Base-by-base conservation (phyloP, 2,113 vertebrate species). In the Haemorhous mexicanus region DNA sequence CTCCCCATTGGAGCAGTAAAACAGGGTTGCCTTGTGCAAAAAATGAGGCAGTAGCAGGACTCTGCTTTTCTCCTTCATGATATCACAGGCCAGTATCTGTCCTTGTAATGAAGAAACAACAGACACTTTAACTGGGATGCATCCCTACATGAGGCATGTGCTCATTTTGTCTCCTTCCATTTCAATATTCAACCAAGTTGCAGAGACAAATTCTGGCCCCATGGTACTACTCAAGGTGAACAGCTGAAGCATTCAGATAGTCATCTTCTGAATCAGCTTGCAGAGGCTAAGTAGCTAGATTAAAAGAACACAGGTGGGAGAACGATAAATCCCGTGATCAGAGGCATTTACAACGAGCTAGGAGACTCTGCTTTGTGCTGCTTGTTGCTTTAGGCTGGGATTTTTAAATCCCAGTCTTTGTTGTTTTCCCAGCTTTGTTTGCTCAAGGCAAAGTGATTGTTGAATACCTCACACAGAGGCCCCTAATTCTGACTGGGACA, bases 401-500 rank as follows among this genome's bases (percentile, higher is more conserved):
- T 92, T 93, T 94, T 80, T 24, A 94, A 95, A 93, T 90, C 79
- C 68, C 90, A 87, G 52, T 32, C 82, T 95, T 88, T 77, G 78
- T 84, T 95, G 93, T 95, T 96, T 95, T 95, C 93, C 50, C 96
- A 97, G 94, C 93, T 97, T 95, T 97, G 90, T 95, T 95, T 96
- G 95, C 94, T 91, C 72, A 93, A 93, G 94, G 93, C 93, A 89
- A 74, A 91, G 79, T 52, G 78, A 69, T 77, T 92, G 90, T 28
- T 6, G 8, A 95, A 80, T 52, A 85, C 72, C 84, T 74, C 94
- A 85, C 87, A 78, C 24, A 52, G 75, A 90, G 82, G 24, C 73
- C 20, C 37, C 64, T 90, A 67, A 74, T 90, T 88, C 87, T 78
- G 75, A 35, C 76, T 63, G 79, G 79, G 82, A 94, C 64, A 87